These are phyloP conservation scores for Hydrolagus affinis DNA, from an alignment of 2,113 vertebrate species.

Conservation along the genomic window DNA sequence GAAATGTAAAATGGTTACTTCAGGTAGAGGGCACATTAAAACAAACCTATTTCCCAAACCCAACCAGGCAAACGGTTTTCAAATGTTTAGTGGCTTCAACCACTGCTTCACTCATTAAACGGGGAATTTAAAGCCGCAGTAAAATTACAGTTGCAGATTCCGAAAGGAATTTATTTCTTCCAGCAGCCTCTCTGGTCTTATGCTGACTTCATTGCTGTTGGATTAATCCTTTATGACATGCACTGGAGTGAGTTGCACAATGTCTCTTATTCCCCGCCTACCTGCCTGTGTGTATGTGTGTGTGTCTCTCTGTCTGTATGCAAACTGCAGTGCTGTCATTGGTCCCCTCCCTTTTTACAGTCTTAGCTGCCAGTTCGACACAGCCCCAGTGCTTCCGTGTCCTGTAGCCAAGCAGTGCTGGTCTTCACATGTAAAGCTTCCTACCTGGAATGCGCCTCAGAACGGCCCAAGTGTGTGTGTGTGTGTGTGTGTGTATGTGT, in stretches of 20 bases:
- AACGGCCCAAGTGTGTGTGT: neutral
- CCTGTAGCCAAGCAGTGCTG: neutral
- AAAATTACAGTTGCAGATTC: neutral
- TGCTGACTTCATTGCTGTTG: neutral
- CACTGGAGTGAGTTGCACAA: neutral
- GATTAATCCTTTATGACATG: neutral
- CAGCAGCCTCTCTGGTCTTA: neutral
- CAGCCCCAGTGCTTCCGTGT: neutral
- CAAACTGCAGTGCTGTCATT: slow-evolving; percentile 4
- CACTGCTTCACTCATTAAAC: slow-evolving; percentile 33
- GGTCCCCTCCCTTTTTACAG: neutral
- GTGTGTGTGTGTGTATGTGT: neutral
- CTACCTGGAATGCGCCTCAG: neutral
- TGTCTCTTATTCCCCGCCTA: slow-evolving; percentile 13
- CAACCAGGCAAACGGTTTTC: neutral
- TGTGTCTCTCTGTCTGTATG: neutral
- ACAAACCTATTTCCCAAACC: neutral
- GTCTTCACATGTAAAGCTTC: neutral
- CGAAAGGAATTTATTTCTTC: neutral
- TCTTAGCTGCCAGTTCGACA: neutral
- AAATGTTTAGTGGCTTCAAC: slow-evolving; percentile 27
- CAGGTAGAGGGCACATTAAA: neutral
- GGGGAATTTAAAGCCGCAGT: slow-evolving; percentile 31
- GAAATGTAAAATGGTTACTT: neutral
- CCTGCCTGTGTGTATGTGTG: neutral